phyloP scores from a whole-genome alignment of 2,888 invertebrate genomes.

The Diaprepes abbreviatus region DNA sequence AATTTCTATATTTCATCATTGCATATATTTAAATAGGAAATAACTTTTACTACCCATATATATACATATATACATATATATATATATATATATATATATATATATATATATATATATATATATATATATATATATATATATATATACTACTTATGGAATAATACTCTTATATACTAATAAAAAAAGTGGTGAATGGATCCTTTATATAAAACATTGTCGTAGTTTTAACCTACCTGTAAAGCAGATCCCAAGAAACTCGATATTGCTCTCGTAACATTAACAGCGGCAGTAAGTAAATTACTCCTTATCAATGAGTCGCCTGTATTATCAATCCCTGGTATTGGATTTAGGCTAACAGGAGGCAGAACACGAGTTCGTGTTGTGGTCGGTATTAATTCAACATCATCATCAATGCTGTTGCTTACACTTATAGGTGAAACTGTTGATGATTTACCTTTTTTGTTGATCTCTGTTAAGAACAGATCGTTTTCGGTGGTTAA shows the following conservation, averaged over 20 bases:
- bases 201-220: background rate
- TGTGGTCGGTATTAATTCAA: slow-evolving; percentile 47
- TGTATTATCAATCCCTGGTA: slow-evolving; percentile 62
- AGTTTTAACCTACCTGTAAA: slow-evolving; percentile 73
- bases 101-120: no score
- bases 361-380: slow-evolving; percentile 55
- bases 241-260: slow-evolving; percentile 84
- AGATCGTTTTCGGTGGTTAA: slow-evolving; percentile 51
- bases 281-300: slow-evolving; percentile 78
- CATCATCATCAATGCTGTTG: slow-evolving; percentile 53
- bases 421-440: slow-evolving; percentile 51
- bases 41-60: no score
- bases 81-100: no score
- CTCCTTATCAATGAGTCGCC: slow-evolving; percentile 64
- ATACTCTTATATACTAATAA: no score
- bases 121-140: no score
- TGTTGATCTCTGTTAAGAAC: slow-evolving; percentile 50
- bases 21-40: no score
- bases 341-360: slow-evolving; percentile 64
- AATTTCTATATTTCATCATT: no score
- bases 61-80: no score
- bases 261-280: slow-evolving; percentile 83
- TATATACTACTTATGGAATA: no score
- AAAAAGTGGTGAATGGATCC: no score
- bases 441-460: slow-evolving; percentile 50